These are phyloP conservation scores for Austrolebias charrua DNA, from an alignment of 2,797 vertebrate genomes.

Conservation along the genomic window DNA sequence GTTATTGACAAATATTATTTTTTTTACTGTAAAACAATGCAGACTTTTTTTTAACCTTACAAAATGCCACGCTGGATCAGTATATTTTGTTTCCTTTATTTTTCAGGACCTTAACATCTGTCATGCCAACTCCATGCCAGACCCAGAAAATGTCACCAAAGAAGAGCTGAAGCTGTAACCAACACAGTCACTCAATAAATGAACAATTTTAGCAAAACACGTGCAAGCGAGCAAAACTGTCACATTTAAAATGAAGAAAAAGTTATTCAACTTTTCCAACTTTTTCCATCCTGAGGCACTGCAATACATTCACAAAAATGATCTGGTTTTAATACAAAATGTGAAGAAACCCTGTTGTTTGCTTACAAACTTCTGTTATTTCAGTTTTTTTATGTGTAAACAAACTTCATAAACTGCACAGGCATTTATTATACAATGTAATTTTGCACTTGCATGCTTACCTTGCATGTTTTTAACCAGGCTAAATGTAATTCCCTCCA, in stretches of 20 bases:
- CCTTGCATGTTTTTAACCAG: constrained; percentile 44
- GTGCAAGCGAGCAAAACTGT: constrained; percentile 50
- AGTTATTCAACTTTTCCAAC: constrained; percentile 47
- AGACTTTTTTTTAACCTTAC: neutral
- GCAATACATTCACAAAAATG: constrained; percentile 69
- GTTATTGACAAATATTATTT: too few relatives aligned
- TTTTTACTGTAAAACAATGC: too few relatives aligned
- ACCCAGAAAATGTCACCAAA: constrained; percentile 56
- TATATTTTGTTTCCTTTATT: constrained; percentile 67
- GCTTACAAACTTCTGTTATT: constrained; percentile 27
- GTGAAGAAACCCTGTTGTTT: constrained; percentile 46
- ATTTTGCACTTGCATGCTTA: constrained; percentile 46
- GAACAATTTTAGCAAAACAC: constrained; percentile 56
- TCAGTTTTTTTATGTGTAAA: constrained; percentile 25
- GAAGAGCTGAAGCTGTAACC: constrained; percentile 70
- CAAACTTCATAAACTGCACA: constrained; percentile 42
- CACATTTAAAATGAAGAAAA: constrained; percentile 61
- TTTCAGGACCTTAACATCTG: constrained; percentile 64
- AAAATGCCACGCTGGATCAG: neutral
- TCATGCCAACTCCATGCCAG: constrained; percentile 74
- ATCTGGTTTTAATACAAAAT: constrained; percentile 56
- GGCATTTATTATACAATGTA: constrained; percentile 33
- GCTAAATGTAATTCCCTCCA: constrained; percentile 15
- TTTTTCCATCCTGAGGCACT: constrained; percentile 65
- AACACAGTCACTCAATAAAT: constrained; percentile 76